phyloP scores from a whole-genome alignment of 2,797 vertebrate genomes.

The Sandelia bainsii region DNA sequence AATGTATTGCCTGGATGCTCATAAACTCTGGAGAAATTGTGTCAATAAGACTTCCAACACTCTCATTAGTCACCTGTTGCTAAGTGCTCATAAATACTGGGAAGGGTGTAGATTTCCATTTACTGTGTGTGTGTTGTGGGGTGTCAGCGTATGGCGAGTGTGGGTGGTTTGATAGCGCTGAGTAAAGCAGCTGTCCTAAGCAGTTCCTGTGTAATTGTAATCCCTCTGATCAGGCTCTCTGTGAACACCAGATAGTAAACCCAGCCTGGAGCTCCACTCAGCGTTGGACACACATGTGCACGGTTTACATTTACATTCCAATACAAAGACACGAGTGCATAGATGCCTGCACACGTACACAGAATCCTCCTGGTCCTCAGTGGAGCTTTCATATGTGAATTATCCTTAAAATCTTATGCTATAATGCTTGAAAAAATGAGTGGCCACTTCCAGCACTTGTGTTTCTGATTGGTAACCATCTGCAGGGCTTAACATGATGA shows the following conservation, averaged over 20 bases:
- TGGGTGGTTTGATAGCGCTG: constrained; percentile 65
- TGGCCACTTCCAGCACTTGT: constrained; percentile 53
- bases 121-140: constrained; percentile 38
- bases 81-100: constrained; percentile 43
- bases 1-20: constrained; percentile 14
- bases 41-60: constrained; percentile 36
- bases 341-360: not conserved
- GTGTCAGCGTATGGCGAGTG: constrained; percentile 56
- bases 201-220: constrained; percentile 74
- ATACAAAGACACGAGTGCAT: constrained; percentile 18
- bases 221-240: constrained; percentile 70
- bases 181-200: constrained; percentile 74
- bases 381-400: constrained; percentile 17
- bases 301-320: constrained; percentile 7
- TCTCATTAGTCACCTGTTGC: constrained; percentile 62
- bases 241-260: constrained; percentile 75
- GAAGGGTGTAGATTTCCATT: constrained; percentile 54
- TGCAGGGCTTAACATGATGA: constrained; percentile 49
- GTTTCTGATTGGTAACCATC: constrained; percentile 57
- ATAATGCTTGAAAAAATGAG: constrained; percentile 33
- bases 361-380: constrained; percentile 5
- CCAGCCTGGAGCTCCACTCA: constrained; percentile 60
- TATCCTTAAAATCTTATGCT: constrained; percentile 23
- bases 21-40: constrained; percentile 30
- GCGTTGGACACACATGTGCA: constrained; percentile 10